Percentiles rank a stretch among this genome's conserved stretches.
Conservation (phyloP, 2,113 vertebrate genomes). For the Laterallus jamaicensis region DNA sequence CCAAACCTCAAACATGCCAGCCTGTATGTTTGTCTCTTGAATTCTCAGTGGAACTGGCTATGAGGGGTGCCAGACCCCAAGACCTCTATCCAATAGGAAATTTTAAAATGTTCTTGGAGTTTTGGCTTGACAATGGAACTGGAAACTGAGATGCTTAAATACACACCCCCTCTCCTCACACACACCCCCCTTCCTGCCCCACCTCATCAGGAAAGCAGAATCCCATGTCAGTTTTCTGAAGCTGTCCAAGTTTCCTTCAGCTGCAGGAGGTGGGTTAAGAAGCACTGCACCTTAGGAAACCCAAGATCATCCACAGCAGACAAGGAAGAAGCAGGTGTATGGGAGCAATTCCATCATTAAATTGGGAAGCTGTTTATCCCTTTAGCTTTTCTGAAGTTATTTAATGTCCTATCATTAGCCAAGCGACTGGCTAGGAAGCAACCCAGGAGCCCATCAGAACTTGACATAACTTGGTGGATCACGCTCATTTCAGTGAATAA, state of each 20-base stretch:
- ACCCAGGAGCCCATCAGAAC: background rate
- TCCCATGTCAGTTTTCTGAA: background rate
- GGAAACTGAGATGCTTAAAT: background rate
- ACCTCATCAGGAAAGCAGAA: background rate
- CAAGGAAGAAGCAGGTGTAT: background rate
- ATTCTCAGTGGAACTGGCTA: background rate
- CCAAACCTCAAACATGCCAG: background rate
- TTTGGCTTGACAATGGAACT: background rate
- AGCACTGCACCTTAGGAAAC: background rate
- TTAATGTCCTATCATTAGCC: background rate
- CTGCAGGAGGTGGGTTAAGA: background rate
- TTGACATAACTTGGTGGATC: background rate
- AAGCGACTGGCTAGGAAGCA: background rate
- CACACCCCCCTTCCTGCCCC: fast-evolving
- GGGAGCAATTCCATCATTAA: background rate
- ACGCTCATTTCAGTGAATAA: background rate
- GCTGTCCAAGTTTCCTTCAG: background rate
- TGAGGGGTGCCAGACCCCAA: background rate
- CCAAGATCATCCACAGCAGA: background rate
- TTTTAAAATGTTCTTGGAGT: background rate
- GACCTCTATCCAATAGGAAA: background rate
- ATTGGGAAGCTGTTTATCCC: background rate
- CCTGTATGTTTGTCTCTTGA: background rate
- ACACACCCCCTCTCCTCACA: too few species aligned
- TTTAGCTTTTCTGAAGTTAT: background rate